Base-by-base conservation (phyloP, 2,888 invertebrate genomes). In the Ormyrus nitidulus region DNA sequence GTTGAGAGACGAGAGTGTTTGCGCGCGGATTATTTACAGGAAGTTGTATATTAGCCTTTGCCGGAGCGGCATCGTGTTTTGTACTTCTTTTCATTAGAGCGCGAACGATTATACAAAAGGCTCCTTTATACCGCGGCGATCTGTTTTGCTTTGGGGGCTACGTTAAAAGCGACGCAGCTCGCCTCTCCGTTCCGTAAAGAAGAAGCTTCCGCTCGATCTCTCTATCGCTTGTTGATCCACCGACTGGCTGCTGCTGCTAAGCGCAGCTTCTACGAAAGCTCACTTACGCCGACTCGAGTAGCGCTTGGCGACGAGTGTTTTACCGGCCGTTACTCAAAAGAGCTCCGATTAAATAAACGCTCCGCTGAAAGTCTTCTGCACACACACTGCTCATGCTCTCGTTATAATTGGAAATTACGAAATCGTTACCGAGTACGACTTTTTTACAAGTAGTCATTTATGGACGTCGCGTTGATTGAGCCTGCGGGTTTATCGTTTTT, bases 321-420 rank as follows among this genome's bases (percentile, higher is more conserved):
- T 84, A 84, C 85, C 82, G 84, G 69, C 81, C 78, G 83, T 85
- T 85, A 86, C 81, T 86, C 85, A 84, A 83, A 83, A 72, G 77
- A 81, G 80, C 81, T 78, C 81, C 84, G 81, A 82, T 83, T 85
- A 87, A 87, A 88, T 87, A 88, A 88, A 88, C 86, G 58, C 74
- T 69, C 78, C 72, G 72, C 53, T 1, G 2, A 34, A 59, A 46
- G 7, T 69, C 68, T 49, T 48, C 56, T 61, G 58, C 54, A 62
- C 54, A 76, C 34, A 61, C 34, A 13, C 34, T 34, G 34, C 34
- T 2, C 2, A 34, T 34, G 34, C 34, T 2, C 2, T 19, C 11
- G 44, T 11, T 64, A 49, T 46, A 44, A 64, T 19, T 74, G 61
- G 56, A 65, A 65, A 58, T 49, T 19, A 75, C 66, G n/a, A 66